Evolutionary conservation across 2,888 invertebrate species (phyloP).

Genomic region (Allacma fusca): DNA sequence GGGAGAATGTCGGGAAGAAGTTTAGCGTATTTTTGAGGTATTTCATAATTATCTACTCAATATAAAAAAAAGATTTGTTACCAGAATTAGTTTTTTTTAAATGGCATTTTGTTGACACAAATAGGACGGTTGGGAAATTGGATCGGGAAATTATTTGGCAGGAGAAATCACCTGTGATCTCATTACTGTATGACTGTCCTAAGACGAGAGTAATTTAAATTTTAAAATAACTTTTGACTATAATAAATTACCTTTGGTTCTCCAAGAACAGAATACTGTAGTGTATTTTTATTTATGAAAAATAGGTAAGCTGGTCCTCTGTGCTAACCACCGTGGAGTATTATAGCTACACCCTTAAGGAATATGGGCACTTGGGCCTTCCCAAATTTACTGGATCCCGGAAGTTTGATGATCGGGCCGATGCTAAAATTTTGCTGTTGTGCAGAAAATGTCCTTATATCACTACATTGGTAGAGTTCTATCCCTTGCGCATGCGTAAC

Average conservation of each 20-base stretch:
- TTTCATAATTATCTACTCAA: slow-evolving; percentile 12
- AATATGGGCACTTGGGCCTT: slow-evolving; percentile 75
- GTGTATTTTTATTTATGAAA: no score
- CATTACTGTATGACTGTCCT: slow-evolving; percentile 73
- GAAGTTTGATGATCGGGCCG: slow-evolving; percentile 75
- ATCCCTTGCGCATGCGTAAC: no score
- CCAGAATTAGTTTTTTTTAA: no score
- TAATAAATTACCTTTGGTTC: no score
- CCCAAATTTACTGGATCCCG: slow-evolving; percentile 74
- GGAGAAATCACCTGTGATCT: slow-evolving; percentile 74
- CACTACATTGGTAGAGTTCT: slow-evolving; percentile 76
- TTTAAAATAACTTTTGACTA: no score
- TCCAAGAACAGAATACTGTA: not conserved
- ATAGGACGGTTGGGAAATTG: slow-evolving; percentile 44
- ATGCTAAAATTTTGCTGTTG: slow-evolving; percentile 73
- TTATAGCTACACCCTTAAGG: slow-evolving; percentile 71
- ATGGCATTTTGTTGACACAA: no score
- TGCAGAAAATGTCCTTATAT: slow-evolving; percentile 74
- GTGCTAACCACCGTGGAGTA: slow-evolving; percentile 71
- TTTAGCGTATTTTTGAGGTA: slow-evolving; percentile 55
- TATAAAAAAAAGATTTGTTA: not conserved
- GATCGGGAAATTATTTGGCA: slow-evolving; percentile 74
- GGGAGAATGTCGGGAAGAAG: slow-evolving; percentile 48
- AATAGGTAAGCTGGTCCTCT: slow-evolving; percentile 67
- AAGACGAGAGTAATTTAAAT: slow-evolving; percentile 67